Percentiles rank a stretch among this genome's conserved stretches.
Conservation (phyloP, 1,140 invertebrate genomes). For the Trichonephila clavata region DNA sequence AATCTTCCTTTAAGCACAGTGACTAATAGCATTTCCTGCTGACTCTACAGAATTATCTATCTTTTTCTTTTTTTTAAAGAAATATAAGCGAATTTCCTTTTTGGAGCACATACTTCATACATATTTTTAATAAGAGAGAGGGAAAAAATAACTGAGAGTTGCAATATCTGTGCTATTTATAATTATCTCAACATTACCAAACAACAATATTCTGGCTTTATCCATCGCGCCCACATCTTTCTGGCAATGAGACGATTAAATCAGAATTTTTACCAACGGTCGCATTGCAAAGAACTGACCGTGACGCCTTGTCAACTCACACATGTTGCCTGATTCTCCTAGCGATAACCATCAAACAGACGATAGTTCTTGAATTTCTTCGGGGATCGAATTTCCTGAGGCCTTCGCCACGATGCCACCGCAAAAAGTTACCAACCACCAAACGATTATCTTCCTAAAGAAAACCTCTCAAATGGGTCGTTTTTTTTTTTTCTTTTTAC, state of each 20-base stretch:
- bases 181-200: too few relatives aligned
- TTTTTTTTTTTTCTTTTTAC: background rate
- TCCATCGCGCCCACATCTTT: background rate
- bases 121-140: too few relatives aligned
- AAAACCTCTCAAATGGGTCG: background rate
- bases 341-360: slow-evolving; percentile 67
- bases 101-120: too few relatives aligned
- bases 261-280: slow-evolving; percentile 35
- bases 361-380: slow-evolving; percentile 58
- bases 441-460: slow-evolving; percentile 45
- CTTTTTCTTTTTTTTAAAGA: too few relatives aligned
- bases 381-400: slow-evolving; percentile 47
- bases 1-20: too few relatives aligned
- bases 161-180: too few relatives aligned
- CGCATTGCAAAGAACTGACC: slow-evolving; percentile 19
- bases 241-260: slow-evolving; percentile 21
- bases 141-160: too few relatives aligned
- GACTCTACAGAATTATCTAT: too few relatives aligned
- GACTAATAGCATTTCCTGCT: too few relatives aligned
- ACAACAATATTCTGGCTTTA: too few relatives aligned
- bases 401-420: background rate
- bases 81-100: too few relatives aligned
- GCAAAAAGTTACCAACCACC: background rate
- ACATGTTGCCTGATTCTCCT: background rate
- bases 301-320: slow-evolving; percentile 53